Evolutionary conservation across 2,797 vertebrate genomes (phyloP).

Genomic region (Eidolon dupreanum): DNA sequence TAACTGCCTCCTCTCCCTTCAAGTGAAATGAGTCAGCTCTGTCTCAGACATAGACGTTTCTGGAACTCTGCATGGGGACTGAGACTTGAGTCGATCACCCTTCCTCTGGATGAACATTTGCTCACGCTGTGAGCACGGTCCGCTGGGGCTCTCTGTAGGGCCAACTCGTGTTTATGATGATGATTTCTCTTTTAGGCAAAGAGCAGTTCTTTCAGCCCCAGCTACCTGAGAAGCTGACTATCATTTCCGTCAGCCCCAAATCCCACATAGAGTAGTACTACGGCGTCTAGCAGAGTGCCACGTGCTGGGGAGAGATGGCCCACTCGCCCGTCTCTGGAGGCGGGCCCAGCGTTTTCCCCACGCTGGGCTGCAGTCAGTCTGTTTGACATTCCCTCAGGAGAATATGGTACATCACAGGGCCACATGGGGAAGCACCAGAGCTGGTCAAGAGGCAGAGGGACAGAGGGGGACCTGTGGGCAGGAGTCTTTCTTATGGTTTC

Average conservation of each 20-base stretch:
- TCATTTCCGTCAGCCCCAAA: neutral
- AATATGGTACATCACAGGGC: neutral
- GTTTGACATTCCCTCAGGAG: neutral
- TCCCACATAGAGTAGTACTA: fast-evolving
- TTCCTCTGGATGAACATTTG: neutral
- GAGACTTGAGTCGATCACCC: neutral
- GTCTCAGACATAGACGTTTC: neutral
- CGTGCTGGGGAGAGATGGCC: neutral
- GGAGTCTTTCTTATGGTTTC: neutral
- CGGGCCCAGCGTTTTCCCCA: neutral
- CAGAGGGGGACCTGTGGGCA: neutral
- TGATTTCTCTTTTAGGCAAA: neutral
- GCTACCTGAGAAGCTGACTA: neutral
- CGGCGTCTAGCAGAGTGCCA: neutral
- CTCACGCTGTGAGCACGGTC: neutral
- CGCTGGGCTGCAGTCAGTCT: neutral
- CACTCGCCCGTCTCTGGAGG: neutral
- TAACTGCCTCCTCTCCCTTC: neutral
- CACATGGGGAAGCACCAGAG: neutral
- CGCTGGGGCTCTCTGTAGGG: neutral
- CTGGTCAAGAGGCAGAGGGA: neutral
- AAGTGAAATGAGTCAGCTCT: neutral
- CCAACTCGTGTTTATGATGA: neutral
- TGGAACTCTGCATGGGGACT: neutral
- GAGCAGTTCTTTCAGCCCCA: neutral